Evolutionary conservation across 2,797 vertebrate genomes (phyloP).

Genomic region (Xyrichtys novacula): DNA sequence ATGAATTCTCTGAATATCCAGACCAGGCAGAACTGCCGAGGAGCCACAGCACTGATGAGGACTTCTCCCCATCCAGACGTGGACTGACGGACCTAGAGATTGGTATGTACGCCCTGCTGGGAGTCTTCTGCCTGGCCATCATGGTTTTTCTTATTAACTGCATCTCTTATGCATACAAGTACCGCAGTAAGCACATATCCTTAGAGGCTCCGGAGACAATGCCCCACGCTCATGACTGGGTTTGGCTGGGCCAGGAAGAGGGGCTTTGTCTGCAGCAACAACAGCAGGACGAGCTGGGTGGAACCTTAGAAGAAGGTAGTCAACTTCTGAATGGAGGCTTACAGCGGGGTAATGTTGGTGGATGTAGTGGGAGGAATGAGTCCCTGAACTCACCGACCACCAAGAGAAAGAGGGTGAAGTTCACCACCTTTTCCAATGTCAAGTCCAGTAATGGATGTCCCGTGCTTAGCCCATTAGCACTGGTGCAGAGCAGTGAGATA

Average conservation of each 20-base stretch:
- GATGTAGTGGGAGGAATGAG: slow-evolving; percentile 80
- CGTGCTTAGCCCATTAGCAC: slow-evolving; percentile 87
- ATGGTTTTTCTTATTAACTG: slow-evolving; percentile 97
- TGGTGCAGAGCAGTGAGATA: slow-evolving; percentile 89
- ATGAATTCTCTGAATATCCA: slow-evolving; percentile 91
- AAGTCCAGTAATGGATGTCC: slow-evolving; percentile 89
- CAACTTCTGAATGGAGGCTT: slow-evolving; percentile 87
- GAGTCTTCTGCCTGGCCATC: slow-evolving; percentile 97
- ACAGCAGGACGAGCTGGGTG: slow-evolving; percentile 88
- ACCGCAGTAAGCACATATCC: slow-evolving; percentile 92
- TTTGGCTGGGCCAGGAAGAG: slow-evolving; percentile 94
- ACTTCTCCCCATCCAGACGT: slow-evolving; percentile 84
- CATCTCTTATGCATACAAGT: slow-evolving; percentile 93
- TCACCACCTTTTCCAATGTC: slow-evolving; percentile 92
- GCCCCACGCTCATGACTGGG: slow-evolving; percentile 96
- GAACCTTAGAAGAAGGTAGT: slow-evolving; percentile 86
- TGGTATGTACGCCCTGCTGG: slow-evolving; percentile 96
- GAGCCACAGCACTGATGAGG: slow-evolving; percentile 82
- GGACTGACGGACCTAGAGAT: slow-evolving; percentile 94
- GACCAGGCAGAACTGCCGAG: slow-evolving; percentile 87
- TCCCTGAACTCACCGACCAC: slow-evolving; percentile 92
- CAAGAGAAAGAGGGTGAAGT: slow-evolving; percentile 94
- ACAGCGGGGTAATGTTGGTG: slow-evolving; percentile 77
- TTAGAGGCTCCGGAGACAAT: slow-evolving; percentile 88
- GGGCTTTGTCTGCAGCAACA: slow-evolving; percentile 85